Evolutionary conservation across 2,888 invertebrate species (phyloP).

Genomic region (Agonum fuliginosum): DNA sequence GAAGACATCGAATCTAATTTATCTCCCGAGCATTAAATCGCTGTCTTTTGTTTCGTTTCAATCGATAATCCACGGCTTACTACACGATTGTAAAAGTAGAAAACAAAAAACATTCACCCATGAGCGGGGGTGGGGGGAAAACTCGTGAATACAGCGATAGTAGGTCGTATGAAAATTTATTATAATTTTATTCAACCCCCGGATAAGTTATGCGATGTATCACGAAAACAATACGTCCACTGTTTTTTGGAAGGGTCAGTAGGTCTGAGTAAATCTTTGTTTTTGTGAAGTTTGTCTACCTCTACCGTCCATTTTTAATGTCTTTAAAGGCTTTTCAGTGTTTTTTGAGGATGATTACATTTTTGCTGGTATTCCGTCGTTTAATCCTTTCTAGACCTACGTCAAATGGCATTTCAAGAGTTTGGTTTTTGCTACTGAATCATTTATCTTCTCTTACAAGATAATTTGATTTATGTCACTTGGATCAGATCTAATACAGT

Average conservation of each 20-base stretch:
- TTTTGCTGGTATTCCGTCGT: background rate
- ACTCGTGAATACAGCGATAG: conserved; percentile 5
- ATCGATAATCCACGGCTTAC: conserved; percentile 27
- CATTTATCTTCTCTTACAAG: too few species aligned
- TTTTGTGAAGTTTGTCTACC: background rate
- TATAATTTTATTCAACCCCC: conserved; percentile 36
- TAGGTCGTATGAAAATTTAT: conserved; percentile 43
- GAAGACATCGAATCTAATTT: background rate
- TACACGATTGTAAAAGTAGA: conserved; percentile 4
- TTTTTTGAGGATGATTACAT: background rate
- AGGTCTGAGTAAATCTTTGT: conserved; percentile 30
- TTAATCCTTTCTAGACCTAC: background rate
- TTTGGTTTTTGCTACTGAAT: background rate
- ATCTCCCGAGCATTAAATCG: background rate
- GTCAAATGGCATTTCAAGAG: background rate
- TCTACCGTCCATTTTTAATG: background rate
- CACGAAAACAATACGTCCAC: conserved; percentile 17
- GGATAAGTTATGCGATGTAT: conserved; percentile 17
- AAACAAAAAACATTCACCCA: background rate
- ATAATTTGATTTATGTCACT: too few species aligned
- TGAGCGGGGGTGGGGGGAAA: too few species aligned
- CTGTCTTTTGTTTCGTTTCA: conserved; percentile 21
- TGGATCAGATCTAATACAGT: too few species aligned
- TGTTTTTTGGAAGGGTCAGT: conserved; percentile 8
- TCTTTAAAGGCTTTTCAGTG: conserved; percentile 6